Percentiles rank a stretch among this genome's conserved stretches.
These are phyloP conservation scores for Tryphoninae sp. DNA, from an alignment of 2,888 invertebrate species.

Conservation along the genomic window DNA sequence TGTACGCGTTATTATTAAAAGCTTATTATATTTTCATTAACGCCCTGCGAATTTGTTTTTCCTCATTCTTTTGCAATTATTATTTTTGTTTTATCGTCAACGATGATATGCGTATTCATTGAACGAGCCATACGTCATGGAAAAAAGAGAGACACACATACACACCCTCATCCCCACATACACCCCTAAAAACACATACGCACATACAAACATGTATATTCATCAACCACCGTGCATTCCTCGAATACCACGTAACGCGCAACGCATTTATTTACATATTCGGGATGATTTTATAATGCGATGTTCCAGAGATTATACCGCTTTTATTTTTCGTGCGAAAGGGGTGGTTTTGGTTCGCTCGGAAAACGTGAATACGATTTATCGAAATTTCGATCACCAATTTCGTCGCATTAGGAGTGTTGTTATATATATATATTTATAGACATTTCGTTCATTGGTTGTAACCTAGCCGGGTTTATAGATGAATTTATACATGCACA, in stretches of 20 bases:
- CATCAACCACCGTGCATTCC: too few relatives aligned
- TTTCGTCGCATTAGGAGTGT: conserved; percentile 20
- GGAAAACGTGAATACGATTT: not conserved
- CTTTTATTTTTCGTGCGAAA: conserved; percentile 3
- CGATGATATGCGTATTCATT: not conserved
- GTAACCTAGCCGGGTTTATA: conserved; percentile 24
- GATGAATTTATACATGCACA: conserved; percentile 28
- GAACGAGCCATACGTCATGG: not conserved
- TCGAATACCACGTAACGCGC: too few relatives aligned
- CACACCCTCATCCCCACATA: too few relatives aligned
- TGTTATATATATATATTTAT: conserved; percentile 2
- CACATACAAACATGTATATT: too few relatives aligned
- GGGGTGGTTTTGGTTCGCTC: not conserved
- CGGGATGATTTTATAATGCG: conserved; percentile 31
- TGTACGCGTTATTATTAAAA: not conserved
- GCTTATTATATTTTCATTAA: not conserved
- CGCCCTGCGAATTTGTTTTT: not conserved
- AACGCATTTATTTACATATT: not conserved
- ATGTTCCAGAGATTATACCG: conserved; percentile 14
- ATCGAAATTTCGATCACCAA: not conserved
- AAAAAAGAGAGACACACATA: not conserved
- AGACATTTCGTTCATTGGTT: conserved; percentile 1
- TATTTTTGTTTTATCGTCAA: not conserved
- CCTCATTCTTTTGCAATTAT: not conserved
- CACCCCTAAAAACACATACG: too few relatives aligned